Base-by-base conservation (phyloP, 2,888 invertebrate species). In the Desoria tigrina region DNA sequence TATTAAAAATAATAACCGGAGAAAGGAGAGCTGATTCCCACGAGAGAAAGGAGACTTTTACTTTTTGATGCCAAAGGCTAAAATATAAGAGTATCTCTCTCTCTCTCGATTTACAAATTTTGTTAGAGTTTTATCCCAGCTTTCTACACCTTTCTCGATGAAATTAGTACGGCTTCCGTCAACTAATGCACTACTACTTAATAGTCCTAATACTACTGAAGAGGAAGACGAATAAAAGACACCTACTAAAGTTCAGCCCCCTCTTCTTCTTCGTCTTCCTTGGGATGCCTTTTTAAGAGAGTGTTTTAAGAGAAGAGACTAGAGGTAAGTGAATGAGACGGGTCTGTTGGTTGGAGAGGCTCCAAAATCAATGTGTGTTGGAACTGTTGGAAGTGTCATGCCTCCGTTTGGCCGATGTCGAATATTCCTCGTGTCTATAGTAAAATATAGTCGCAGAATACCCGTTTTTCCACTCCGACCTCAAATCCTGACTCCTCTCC, bases 331-430 rank as follows among this genome's bases (percentile, higher is more conserved):
- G 45, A 45, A 21, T 45, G 45, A 45, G 45, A 45, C 45, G 21
- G 21, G 45, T 45, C 45, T 39, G 9, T 45, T 18, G 21, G 45
- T 45, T 45, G 45, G 45, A 45, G 18, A 18, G 45, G 16, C 6
- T 45, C 45, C 45, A 45, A 45, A 45, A 45, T 45, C 45, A 45
- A 45, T 45, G 45, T 45, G 45, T 45, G 45, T 45, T 11, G 16
- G n/a, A n/a, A n/a, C n/a, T n/a, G 39, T 39, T 39, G 39, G 39
- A 6, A 45, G 21, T 21, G 45, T 45, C 18, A 16, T 45, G n/a
- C 21, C 45, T 45, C 45, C 45, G 45, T 45, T 16, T 16, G 16
- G 7, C 21, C 45, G n/a, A 45, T 18, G 18, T 45, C 21, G 21
- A n/a, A 6, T 39, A 16, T n/a, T 21, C 45, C 21, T 18, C 16